phyloP scores from a whole-genome alignment of 2,888 invertebrate genomes.

The Lamproptera curius region DNA sequence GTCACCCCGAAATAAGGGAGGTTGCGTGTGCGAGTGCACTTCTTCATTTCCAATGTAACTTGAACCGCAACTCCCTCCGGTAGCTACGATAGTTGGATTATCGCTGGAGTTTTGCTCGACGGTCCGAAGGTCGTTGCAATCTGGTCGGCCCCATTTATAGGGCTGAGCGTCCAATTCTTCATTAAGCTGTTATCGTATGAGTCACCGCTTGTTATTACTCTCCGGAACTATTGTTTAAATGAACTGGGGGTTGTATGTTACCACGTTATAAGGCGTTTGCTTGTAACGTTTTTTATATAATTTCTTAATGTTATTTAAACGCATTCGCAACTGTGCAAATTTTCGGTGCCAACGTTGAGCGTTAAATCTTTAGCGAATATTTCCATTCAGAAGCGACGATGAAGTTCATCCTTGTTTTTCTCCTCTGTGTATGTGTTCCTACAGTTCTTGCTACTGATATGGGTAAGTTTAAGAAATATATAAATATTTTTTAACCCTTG shows the following conservation, averaged over 20 bases:
- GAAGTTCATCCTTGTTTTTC: background rate
- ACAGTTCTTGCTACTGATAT: slow-evolving; percentile 26
- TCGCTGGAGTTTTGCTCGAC: slow-evolving; percentile 29
- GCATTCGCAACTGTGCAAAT: no score
- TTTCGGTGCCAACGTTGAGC: no score
- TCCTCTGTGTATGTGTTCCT: slow-evolving; percentile 14
- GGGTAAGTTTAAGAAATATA: slow-evolving; percentile 27
- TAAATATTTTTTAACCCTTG: no score
- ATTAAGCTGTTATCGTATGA: slow-evolving; percentile 27
- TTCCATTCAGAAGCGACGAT: slow-evolving; percentile 9
- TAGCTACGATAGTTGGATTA: slow-evolving; percentile 37
- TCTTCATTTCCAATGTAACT: slow-evolving; percentile 33
- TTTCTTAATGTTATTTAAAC: no score
- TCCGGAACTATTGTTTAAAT: background rate
- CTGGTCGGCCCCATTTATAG: slow-evolving; percentile 35
- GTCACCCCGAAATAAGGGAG: slow-evolving; percentile 39
- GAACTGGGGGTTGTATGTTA: background rate
- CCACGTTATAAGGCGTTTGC: background rate
- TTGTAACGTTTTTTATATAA: no score
- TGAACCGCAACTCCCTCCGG: slow-evolving; percentile 39
- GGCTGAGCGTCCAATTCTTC: slow-evolving; percentile 32
- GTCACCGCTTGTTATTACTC: slow-evolving; percentile 22
- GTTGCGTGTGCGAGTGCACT: slow-evolving; percentile 53
- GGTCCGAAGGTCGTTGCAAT: slow-evolving; percentile 31
- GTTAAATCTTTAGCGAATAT: background rate